phyloP scores from a whole-genome alignment of 1,140 invertebrate species.

The Trachelipus rathkii region DNA sequence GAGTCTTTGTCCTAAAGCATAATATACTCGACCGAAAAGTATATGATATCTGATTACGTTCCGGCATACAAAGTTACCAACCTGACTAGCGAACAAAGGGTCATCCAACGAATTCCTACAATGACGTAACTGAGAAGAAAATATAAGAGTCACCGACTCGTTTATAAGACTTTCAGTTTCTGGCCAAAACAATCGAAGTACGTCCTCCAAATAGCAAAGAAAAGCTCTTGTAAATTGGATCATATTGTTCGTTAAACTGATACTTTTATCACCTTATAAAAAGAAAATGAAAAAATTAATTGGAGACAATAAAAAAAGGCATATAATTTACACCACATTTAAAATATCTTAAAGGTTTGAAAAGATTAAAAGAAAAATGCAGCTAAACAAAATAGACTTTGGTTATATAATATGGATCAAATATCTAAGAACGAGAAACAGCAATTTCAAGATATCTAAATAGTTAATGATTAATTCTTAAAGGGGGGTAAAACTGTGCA shows the following conservation, averaged over 20 bases:
- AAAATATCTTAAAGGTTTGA: too few species aligned
- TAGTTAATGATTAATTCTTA: too few species aligned
- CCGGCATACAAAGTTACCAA: conserved; percentile 47
- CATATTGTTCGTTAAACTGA: conserved; percentile 66
- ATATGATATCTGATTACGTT: too few species aligned
- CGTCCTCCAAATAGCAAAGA: conserved; percentile 63
- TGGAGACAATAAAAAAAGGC: not conserved
- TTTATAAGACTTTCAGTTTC: conserved; percentile 63
- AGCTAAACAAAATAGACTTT: too few species aligned
- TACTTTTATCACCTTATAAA: conserved; percentile 59
- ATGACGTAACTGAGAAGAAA: conserved; percentile 63
- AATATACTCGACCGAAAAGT: too few species aligned
- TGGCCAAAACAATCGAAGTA: conserved; percentile 62
- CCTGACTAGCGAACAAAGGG: conserved; percentile 59
- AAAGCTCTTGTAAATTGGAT: conserved; percentile 66
- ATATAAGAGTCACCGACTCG: conserved; percentile 61
- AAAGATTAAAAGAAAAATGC: too few species aligned
- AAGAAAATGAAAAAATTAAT: not conserved
- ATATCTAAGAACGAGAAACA: too few species aligned
- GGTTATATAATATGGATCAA: too few species aligned
- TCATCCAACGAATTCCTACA: conserved; percentile 59
- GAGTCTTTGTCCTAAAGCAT: too few species aligned
- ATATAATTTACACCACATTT: too few species aligned
- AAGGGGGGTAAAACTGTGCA: too few species aligned
- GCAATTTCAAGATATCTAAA: too few species aligned